Evolutionary conservation across 2,113 vertebrate species (phyloP).

Genomic region (Acanthochromis polyacanthus): DNA sequence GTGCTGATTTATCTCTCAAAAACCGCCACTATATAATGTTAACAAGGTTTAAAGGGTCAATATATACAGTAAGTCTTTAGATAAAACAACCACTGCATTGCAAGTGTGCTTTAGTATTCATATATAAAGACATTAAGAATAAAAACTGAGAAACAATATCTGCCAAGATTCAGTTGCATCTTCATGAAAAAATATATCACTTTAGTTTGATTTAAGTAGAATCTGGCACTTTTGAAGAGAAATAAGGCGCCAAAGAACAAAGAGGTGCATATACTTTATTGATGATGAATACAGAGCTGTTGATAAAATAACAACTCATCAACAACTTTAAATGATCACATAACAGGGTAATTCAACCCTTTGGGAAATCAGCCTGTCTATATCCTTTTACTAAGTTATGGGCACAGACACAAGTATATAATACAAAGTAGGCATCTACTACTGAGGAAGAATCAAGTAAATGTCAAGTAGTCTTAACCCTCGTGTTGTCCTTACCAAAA

Average conservation of each 20-base stretch:
- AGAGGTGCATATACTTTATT: constrained; percentile 4
- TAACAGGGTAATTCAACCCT: neutral
- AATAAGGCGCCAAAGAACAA: neutral
- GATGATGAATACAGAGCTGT: neutral
- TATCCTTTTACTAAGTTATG: neutral
- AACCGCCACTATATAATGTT: constrained; percentile 13
- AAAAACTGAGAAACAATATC: too few species aligned
- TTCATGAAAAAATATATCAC: too few species aligned
- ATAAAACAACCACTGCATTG: too few species aligned
- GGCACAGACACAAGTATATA: neutral
- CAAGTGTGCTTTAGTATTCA: too few species aligned
- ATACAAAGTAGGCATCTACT: neutral
- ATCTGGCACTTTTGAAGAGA: neutral
- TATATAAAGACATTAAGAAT: too few species aligned
- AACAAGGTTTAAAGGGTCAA: too few species aligned
- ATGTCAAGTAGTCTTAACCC: neutral
- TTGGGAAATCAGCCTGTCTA: neutral
- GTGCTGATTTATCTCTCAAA: constrained; percentile 24
- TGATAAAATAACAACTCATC: constrained; percentile 8
- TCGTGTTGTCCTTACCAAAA: too few species aligned
- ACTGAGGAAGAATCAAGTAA: neutral
- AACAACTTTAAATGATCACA: neutral
- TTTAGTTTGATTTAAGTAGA: neutral
- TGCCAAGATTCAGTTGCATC: too few species aligned
- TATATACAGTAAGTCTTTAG: too few species aligned